Conservation (phyloP, 1,140 invertebrate genomes). For the Drosophila erecta region DNA sequence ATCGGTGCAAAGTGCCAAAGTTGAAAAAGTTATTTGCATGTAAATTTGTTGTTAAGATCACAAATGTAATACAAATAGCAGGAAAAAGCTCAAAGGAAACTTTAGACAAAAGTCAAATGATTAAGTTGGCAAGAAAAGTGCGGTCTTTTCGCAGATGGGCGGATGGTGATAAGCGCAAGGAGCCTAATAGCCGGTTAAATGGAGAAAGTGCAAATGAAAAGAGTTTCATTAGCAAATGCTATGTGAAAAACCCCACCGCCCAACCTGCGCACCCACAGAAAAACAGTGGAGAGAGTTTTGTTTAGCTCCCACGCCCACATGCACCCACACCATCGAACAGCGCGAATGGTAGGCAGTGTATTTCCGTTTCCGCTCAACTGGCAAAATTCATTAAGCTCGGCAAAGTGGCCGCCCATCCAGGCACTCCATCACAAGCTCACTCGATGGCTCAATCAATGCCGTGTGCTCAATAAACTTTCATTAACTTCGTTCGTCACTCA, state of each 20-base stretch:
- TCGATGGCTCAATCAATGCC: conserved; percentile 55
- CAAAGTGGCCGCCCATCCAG: conserved; percentile 49
- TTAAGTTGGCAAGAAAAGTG: conserved; percentile 22
- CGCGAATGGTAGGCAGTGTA: conserved; percentile 52
- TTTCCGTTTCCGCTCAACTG: conserved; percentile 77
- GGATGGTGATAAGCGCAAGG: neutral
- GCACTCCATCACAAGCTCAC: conserved; percentile 38
- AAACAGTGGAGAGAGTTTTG: conserved; percentile 1
- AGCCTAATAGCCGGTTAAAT: conserved; percentile 47
- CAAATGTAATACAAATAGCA: conserved; percentile 76
- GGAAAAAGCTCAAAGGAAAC: conserved; percentile 36
- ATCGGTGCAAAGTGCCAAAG: conserved; percentile 62
- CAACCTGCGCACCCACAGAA: neutral
- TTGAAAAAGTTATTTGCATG: conserved; percentile 83
- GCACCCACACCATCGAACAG: conserved; percentile 39
- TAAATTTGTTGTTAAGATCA: conserved; percentile 80
- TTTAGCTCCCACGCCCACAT: conserved; percentile 13
- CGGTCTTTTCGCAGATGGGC: neutral
- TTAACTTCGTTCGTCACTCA: conserved; percentile 73
- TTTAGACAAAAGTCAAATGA: conserved; percentile 74
- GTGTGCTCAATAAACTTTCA: conserved; percentile 76
- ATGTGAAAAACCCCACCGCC: conserved; percentile 30
- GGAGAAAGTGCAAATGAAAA: conserved; percentile 38
- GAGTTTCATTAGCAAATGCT: conserved; percentile 68
- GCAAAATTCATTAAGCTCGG: conserved; percentile 74